A percentile compares a stretch with the other conserved stretches of the same genome.
Conservation (phyloP, 1,140 invertebrate genomes). For the Polyergus mexicanus region DNA sequence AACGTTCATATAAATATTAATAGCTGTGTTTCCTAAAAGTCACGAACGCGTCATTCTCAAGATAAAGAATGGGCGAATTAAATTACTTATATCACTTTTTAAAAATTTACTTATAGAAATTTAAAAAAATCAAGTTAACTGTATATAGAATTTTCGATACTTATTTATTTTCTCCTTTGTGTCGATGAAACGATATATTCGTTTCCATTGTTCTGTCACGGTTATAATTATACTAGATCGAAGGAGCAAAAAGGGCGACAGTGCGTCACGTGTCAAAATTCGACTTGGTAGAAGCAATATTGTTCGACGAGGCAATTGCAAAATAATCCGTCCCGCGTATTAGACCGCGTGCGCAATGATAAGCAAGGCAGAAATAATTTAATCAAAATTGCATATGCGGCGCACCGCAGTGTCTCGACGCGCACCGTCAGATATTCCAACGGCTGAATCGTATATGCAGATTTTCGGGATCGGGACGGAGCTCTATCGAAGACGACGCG, state of each 20-base stretch:
- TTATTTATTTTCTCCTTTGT: neutral
- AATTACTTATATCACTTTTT: neutral
- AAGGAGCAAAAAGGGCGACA: neutral
- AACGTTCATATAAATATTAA: conserved; percentile 50
- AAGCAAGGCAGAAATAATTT: conserved; percentile 53
- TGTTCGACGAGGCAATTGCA: conserved; percentile 5
- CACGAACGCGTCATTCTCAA: neutral
- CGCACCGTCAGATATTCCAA: conserved; percentile 7
- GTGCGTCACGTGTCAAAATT: neutral
- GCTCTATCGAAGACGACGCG: conserved; percentile 15
- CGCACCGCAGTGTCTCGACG: neutral
- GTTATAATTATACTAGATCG: neutral
- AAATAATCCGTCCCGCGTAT: conserved; percentile 6
- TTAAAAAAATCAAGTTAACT: neutral
- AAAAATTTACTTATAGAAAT: neutral
- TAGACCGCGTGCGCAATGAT: conserved; percentile 29
- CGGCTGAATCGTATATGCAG: neutral
- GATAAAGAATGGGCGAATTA: neutral
- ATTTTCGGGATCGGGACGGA: too few relatives aligned
- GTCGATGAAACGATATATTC: neutral
- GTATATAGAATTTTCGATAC: neutral
- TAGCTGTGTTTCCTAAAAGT: conserved; percentile 22
- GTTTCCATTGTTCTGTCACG: neutral
- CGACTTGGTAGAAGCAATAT: neutral
- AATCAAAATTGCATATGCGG: neutral